Base-by-base conservation (phyloP, 2,797 vertebrate genomes). In the Phrynocephalus vlangalii region DNA sequence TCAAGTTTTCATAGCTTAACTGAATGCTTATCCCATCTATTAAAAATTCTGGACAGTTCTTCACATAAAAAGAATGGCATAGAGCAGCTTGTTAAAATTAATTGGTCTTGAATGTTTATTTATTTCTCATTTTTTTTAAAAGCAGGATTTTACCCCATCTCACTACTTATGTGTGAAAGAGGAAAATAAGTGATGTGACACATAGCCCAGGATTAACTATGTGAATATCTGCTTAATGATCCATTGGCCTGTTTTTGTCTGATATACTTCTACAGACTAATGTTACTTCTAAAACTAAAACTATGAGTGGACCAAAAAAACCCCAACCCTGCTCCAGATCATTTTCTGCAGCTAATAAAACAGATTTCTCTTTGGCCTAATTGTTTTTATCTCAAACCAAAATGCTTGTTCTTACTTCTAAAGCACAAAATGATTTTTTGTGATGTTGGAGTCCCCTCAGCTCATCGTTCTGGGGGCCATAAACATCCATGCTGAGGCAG, bases 81-180 rank as follows among this genome's bases (percentile, higher is more conserved):
- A 85, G 87, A 92, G 88, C 87, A 92, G 48, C 90, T 94, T 88
- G 90, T 95, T 94, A 93, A 95, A 94, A 92, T 94, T 87, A 93
- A 94, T 91, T 77, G 3, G 10, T 26, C 77, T 66, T 82, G 76
- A 63, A 86, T 76, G 85, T 95, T 93, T 94, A 86, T 91, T 94
- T 92, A 50, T 88, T 86, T 93, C 81, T 86, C 84, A 91, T 15
- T 56, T 56, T 56, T 56, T 56, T 56, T 1, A 56, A 56, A 56
- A 56, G 0, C 76, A 38, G 7, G 0, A 83, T 22, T 60, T 93
- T 93, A 84, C 48, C 3, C 22, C 48, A 48, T 84, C 86, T 82
- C 50, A 20, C 33, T 85, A 80, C 28, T 33, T 13, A 63, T 20
- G 66, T 73, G 67, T 68, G 75, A 67, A 82, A 93, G 87, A 82